Evolutionary conservation across 2,113 vertebrate genomes (phyloP).

Genomic region (Paralichthys olivaceus): DNA sequence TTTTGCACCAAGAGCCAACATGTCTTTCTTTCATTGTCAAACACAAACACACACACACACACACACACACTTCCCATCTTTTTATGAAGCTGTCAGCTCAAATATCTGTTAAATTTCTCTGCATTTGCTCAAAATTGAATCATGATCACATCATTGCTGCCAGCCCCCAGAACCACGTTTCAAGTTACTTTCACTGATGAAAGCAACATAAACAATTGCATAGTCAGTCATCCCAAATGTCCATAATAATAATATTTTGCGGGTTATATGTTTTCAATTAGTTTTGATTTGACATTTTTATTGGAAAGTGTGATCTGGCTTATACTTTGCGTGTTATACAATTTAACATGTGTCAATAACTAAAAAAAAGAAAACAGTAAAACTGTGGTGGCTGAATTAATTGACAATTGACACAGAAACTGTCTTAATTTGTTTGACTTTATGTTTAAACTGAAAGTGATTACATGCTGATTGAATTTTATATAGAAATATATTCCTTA

Average conservation of each 20-base stretch:
- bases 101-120: neutral
- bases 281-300: conserved; percentile 3
- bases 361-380: neutral
- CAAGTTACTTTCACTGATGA: neutral
- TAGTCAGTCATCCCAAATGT: neutral
- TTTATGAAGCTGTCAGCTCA: neutral
- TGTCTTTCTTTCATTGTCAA: too few species aligned
- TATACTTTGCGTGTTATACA: neutral
- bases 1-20: too few species aligned
- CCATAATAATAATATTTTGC: conserved; percentile 8
- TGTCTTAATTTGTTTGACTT: neutral
- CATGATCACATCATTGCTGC: neutral
- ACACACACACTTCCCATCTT: neutral
- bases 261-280: conserved; percentile 8
- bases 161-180: neutral
- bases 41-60: neutral
- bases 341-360: conserved; percentile 18
- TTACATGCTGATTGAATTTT: neutral
- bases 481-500: conserved; percentile 1
- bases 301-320: neutral
- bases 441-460: neutral
- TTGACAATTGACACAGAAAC: neutral
- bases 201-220: neutral
- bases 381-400: neutral
- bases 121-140: neutral